Conservation (phyloP, 2,113 vertebrate genomes). For the Pachypanchax playfairii region DNA sequence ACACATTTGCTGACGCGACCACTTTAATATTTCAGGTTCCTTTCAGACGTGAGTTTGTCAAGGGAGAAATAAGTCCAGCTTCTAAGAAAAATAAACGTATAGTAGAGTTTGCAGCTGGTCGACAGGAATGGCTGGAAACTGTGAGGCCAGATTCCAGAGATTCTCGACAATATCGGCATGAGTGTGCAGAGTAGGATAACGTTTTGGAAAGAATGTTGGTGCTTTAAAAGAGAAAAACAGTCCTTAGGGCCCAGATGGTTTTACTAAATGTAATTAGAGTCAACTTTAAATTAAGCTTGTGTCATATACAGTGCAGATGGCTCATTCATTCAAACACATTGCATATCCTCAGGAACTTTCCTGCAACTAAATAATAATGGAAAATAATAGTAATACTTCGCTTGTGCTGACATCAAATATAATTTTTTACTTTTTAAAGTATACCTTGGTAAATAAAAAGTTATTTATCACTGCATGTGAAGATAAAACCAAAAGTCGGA, state of each 20-base stretch:
- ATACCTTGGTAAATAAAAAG: too few species aligned
- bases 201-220: conserved; percentile 70
- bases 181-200: conserved; percentile 67
- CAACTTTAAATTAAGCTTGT: conserved; percentile 58
- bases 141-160: conserved; percentile 67
- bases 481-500: conserved; percentile 9
- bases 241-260: conserved; percentile 65
- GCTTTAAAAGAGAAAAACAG: conserved; percentile 63
- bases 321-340: conserved; percentile 32
- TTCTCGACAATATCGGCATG: conserved; percentile 62
- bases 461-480: too few species aligned
- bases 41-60: conserved; percentile 44
- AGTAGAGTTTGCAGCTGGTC: conserved; percentile 65
- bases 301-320: conserved; percentile 50
- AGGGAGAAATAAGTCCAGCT: conserved; percentile 54
- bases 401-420: background rate
- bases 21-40: conserved; percentile 54
- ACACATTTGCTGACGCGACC: conserved; percentile 57
- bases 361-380: background rate
- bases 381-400: background rate
- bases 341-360: conserved; percentile 20
- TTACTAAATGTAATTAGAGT: conserved; percentile 55
- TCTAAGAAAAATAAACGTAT: conserved; percentile 49
- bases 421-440: conserved; percentile 11
- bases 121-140: conserved; percentile 68